A percentile compares a stretch with the other conserved stretches of the same genome.
These are phyloP conservation scores for Xestoiulus laeticollis DNA, from an alignment of 2,888 invertebrate genomes.

Conservation along the genomic window DNA sequence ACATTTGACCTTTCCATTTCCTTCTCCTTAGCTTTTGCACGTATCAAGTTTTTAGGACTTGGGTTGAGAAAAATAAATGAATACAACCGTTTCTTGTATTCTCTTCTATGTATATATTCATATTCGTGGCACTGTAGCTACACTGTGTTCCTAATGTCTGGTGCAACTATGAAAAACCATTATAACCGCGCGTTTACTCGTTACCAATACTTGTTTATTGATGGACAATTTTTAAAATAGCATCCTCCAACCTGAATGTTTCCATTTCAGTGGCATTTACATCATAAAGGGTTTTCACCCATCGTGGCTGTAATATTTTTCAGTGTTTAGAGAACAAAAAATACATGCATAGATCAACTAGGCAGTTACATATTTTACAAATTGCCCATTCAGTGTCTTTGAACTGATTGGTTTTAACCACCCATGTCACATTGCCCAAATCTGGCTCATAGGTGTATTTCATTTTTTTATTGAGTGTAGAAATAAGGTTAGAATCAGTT, in stretches of 20 bases:
- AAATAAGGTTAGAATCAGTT: too few relatives aligned
- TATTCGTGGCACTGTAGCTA: constrained; percentile 32
- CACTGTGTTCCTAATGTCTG: constrained; percentile 34
- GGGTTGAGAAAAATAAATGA: background rate
- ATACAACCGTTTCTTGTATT: constrained; percentile 12
- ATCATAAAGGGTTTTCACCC: background rate
- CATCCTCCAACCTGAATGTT: background rate
- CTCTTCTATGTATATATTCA: constrained; percentile 22
- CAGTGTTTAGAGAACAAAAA: too few relatives aligned
- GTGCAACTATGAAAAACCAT: background rate
- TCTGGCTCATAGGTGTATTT: too few relatives aligned
- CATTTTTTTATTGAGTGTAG: too few relatives aligned
- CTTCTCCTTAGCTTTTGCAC: background rate
- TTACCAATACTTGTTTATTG: background rate
- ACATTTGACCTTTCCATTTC: background rate
- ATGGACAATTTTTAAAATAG: background rate
- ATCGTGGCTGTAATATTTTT: background rate
- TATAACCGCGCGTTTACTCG: background rate
- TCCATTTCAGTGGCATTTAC: background rate
- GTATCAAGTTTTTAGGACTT: background rate
- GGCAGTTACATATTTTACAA: too few relatives aligned
- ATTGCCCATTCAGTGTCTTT: too few relatives aligned
- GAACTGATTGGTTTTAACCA: too few relatives aligned
- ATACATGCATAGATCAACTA: too few relatives aligned
- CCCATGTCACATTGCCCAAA: too few relatives aligned